Percentiles rank a stretch among this genome's conserved stretches.
Conservation (phyloP, 2,113 vertebrate species). For the Grallaria varia region DNA sequence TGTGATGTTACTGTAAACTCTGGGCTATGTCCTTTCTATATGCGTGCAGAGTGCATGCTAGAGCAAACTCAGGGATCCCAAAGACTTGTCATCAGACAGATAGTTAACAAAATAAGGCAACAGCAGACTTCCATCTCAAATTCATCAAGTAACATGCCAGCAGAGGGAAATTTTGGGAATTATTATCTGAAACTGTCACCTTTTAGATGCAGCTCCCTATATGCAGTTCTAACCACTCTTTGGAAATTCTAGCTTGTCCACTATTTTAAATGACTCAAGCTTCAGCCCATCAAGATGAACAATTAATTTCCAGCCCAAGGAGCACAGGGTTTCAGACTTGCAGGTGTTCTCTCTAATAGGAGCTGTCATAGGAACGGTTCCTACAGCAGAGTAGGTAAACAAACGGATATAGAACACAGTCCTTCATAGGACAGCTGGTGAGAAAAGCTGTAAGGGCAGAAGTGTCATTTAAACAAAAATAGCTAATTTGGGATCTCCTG, state of each 20-base stretch:
- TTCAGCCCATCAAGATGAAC: not conserved
- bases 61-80: not conserved
- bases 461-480: constrained; percentile 68
- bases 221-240: not conserved
- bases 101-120: not conserved
- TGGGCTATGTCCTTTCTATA: not conserved
- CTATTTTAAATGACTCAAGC: not conserved
- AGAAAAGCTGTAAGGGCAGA: constrained; percentile 55
- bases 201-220: not conserved
- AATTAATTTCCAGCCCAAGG: not conserved
- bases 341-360: constrained; percentile 38
- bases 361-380: constrained; percentile 73
- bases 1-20: not conserved
- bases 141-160: not conserved
- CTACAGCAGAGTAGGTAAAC: constrained; percentile 77
- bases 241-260: not conserved
- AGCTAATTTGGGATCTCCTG: constrained; percentile 48
- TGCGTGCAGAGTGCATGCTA: not conserved
- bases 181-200: not conserved
- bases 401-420: constrained; percentile 70
- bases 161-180: not conserved
- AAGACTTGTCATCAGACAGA: not conserved
- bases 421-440: constrained; percentile 61
- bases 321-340: not conserved
- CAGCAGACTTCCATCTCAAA: not conserved